phyloP scores from a whole-genome alignment of 1,140 invertebrate genomes.

The Goniozus legneri region DNA sequence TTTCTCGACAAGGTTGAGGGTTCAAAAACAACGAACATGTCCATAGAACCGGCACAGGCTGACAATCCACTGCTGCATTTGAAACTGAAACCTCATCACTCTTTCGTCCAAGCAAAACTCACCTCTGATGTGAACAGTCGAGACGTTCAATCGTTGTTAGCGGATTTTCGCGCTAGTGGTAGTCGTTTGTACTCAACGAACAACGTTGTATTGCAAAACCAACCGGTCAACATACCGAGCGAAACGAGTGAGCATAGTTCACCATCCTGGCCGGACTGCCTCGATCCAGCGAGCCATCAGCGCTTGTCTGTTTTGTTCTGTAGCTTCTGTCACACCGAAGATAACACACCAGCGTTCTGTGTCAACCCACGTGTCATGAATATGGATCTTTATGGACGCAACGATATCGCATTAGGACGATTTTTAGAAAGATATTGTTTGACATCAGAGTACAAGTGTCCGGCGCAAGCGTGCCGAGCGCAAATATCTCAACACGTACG shows the following conservation, averaged over 20 bases:
- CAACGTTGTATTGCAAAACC: slow-evolving; percentile 32
- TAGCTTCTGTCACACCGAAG: slow-evolving; percentile 79
- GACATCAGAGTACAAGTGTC: slow-evolving; percentile 78
- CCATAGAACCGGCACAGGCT: slow-evolving; percentile 11
- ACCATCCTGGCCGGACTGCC: slow-evolving; percentile 63
- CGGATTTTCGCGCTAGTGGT: slow-evolving; percentile 83
- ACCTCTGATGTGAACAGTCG: slow-evolving; percentile 59
- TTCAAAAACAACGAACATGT: slow-evolving; percentile 19
- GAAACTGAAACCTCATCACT: slow-evolving; percentile 58
- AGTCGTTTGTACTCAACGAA: slow-evolving; percentile 60
- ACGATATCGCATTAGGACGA: slow-evolving; percentile 91
- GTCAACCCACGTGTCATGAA: slow-evolving; percentile 85
- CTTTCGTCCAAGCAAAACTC: slow-evolving; percentile 70
- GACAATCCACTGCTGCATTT: slow-evolving; percentile 22
- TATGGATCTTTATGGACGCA: slow-evolving; percentile 93
- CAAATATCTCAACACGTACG: slow-evolving; percentile 88
- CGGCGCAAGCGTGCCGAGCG: slow-evolving; percentile 72
- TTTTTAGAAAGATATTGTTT: slow-evolving; percentile 94
- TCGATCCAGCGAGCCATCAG: slow-evolving; percentile 87
- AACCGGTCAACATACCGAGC: slow-evolving; percentile 15
- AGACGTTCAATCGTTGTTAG: slow-evolving; percentile 69
- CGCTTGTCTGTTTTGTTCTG: slow-evolving; percentile 85
- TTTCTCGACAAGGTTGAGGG: slow-evolving; percentile 44
- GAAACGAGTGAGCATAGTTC: slow-evolving; percentile 21
- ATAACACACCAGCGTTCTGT: slow-evolving; percentile 82